Conservation (phyloP, 2,113 vertebrate species). For the Serinus canaria region DNA sequence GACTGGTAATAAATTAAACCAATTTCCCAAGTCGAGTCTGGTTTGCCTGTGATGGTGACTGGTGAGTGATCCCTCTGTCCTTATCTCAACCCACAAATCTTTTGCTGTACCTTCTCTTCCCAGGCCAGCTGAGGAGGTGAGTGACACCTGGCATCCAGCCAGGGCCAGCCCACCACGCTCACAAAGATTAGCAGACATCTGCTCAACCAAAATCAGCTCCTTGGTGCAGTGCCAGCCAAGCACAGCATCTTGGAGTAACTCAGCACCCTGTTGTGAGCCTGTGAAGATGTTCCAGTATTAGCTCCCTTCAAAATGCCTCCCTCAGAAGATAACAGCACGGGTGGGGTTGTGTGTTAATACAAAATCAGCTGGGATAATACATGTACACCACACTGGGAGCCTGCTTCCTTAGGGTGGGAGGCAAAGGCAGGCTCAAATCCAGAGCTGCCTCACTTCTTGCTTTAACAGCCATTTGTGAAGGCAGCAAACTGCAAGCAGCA, state of each 20-base stretch:
- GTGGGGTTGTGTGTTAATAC: not conserved
- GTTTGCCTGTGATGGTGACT: not conserved
- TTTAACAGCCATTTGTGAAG: not conserved
- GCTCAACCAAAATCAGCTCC: not conserved
- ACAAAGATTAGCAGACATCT: constrained; percentile 39
- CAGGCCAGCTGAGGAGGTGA: not conserved
- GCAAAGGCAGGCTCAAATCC: not conserved
- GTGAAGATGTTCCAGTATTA: not conserved
- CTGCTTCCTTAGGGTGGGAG: not conserved
- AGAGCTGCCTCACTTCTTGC: not conserved
- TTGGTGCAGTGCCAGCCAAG: not conserved
- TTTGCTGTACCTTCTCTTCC: not conserved
- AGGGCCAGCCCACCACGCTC: not conserved
- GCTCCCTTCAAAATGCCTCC: not conserved
- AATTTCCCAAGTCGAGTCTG: not conserved
- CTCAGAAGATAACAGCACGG: not conserved
- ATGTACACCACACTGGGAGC: not conserved
- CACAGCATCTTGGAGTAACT: not conserved
- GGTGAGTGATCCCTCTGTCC: not conserved
- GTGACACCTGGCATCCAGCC: not conserved
- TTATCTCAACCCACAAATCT: not conserved
- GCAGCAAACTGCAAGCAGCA: not conserved
- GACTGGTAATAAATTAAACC: not conserved
- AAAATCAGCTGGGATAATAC: not conserved
- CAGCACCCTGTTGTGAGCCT: not conserved